Evolutionary conservation across 1,140 invertebrate genomes (phyloP).

Genomic region (Pseudobourletiella spinata): DNA sequence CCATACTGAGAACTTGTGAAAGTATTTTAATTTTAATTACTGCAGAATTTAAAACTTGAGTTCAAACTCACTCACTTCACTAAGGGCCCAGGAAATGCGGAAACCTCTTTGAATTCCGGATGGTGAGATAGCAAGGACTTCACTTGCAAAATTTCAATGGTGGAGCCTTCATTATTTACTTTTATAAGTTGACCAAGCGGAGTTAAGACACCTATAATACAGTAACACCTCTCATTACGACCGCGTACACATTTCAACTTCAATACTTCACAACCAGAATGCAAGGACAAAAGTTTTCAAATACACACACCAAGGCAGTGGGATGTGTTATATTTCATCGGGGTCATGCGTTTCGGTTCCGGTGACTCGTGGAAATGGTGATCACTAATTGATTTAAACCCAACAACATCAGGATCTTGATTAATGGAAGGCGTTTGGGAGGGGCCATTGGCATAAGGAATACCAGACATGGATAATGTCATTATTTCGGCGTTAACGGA

Average conservation of each 20-base stretch:
- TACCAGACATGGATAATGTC: no score
- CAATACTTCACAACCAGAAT: no score
- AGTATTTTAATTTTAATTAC: no score
- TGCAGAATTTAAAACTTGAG: not conserved
- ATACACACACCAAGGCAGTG: slow-evolving; percentile 24
- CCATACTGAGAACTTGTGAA: no score
- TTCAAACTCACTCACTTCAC: slow-evolving; percentile 50
- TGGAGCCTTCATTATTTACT: slow-evolving; percentile 62
- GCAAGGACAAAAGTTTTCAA: no score
- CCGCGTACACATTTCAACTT: no score
- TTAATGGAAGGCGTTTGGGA: not conserved
- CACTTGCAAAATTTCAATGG: slow-evolving; percentile 59
- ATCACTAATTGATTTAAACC: slow-evolving; percentile 4
- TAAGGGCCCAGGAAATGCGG: slow-evolving; percentile 64
- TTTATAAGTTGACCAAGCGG: slow-evolving; percentile 59
- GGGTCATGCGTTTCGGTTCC: slow-evolving; percentile 16
- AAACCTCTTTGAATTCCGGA: slow-evolving; percentile 54
- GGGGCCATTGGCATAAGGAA: not conserved
- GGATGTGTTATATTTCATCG: slow-evolving; percentile 19
- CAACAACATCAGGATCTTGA: not conserved
- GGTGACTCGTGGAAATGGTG: slow-evolving; percentile 4
- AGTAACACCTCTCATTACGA: no score
- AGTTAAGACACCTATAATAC: slow-evolving; percentile 48
- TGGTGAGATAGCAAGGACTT: slow-evolving; percentile 50
- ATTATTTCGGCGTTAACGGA: slow-evolving; percentile 52